Evolutionary conservation across 2,888 invertebrate species (phyloP), one percentile per base, ranked within the genome.

Genomic region (Netelia melanura): DNA sequence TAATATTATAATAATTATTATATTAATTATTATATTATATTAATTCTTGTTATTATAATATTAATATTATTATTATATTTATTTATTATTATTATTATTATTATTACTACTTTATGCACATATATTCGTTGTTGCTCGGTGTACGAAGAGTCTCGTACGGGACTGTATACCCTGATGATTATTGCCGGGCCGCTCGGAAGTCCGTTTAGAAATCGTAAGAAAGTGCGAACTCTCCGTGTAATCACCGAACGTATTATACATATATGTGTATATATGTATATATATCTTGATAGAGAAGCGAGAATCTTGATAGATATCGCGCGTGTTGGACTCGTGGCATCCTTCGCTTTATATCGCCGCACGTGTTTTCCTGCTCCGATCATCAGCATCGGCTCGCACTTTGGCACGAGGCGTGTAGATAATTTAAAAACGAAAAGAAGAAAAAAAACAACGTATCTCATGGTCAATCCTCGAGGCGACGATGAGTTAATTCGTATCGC

Each of bases 161-260:
- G 58, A 72, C 56, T 75, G 21, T 78, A 48, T 48, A 48, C 11
- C 48, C 14, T 84, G 75, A 83, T 83, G 68, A 77, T 78, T 86
- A 70, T 74, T 64, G 81, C 71, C 72, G 71, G 79, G 52, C 30
- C 44, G 84, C 85, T 88, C 86, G 88, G 88, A 89, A 89, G 88
- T 89, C 86, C 87, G 85, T 89, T 89, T 90, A 89, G 89, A 90
- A 90, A 90, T 90, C 88, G 87, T 81, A 89, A 85, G 89, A 89
- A 90, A 90, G 89, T 89, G 87, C 88, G 85, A 87, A 87, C 85
- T 87, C 87, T 71, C 74, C 71, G 79, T 62, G 70, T 56, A 56
- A 58, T 25, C 48, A 64, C 17, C 44, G 6, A 64, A 56, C 38
- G 43, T 65, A 8, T 56, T 65, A 9, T 54, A 48, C n/a, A 65